phyloP scores from a whole-genome alignment of 2,113 vertebrate species.

The Oxyura jamaicensis region DNA sequence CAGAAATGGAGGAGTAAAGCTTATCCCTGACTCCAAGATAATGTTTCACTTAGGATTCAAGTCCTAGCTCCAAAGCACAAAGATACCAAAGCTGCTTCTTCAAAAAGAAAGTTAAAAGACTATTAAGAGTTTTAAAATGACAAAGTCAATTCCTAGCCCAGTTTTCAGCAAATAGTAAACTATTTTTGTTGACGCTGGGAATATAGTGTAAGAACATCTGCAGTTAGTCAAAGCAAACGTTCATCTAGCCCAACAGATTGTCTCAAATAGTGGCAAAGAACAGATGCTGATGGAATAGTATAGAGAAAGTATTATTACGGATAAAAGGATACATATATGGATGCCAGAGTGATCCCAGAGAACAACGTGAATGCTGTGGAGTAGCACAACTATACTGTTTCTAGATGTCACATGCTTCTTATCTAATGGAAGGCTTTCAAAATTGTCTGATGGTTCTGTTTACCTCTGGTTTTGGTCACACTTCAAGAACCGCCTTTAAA shows the following conservation, averaged over 20 bases:
- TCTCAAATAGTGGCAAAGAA: background rate
- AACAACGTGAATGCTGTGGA: background rate
- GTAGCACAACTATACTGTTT: background rate
- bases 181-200: background rate
- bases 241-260: background rate
- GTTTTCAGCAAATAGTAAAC: background rate
- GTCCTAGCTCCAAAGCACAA: background rate
- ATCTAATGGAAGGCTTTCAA: background rate
- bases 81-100: background rate
- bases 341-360: background rate
- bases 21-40: background rate
- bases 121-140: background rate
- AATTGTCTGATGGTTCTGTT: background rate
- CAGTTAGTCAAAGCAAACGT: background rate
- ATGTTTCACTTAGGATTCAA: background rate
- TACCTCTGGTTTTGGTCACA: background rate
- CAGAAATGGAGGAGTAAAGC: background rate
- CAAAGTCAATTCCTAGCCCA: background rate
- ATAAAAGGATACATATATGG: too few relatives aligned
- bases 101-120: background rate
- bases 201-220: background rate
- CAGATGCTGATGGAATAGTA: background rate
- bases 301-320: background rate
- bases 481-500: background rate
- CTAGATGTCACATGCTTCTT: background rate